phyloP scores from a whole-genome alignment of 2,888 invertebrate species.

The Gisinianus flammeolus region DNA sequence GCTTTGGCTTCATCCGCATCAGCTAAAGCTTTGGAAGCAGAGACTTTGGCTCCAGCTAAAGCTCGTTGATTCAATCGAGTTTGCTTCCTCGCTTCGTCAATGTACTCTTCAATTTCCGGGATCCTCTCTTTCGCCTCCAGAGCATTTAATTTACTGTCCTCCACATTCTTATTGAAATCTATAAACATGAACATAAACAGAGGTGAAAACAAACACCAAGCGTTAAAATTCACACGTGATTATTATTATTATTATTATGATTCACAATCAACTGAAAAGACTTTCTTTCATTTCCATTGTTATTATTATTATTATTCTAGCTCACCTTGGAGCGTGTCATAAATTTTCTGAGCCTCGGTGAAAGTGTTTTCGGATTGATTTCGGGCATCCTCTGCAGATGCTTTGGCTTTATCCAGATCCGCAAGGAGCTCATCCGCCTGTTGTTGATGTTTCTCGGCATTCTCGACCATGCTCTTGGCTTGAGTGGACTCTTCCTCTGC shows the following conservation, averaged over 20 bases:
- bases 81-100: slow-evolving; percentile 74
- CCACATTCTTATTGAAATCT: slow-evolving; percentile 90
- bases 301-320: too few relatives aligned
- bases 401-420: slow-evolving; percentile 75
- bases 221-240: too few relatives aligned
- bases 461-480: slow-evolving; percentile 63
- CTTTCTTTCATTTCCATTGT: too few relatives aligned
- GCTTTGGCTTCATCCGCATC: slow-evolving; percentile 79
- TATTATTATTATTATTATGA: too few relatives aligned
- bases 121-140: slow-evolving; percentile 77
- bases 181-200: slow-evolving; percentile 46
- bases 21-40: slow-evolving; percentile 75
- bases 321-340: slow-evolving; percentile 73
- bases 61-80: slow-evolving; percentile 75
- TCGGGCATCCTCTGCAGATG: slow-evolving; percentile 61
- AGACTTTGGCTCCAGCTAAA: slow-evolving; percentile 76
- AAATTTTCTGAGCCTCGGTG: slow-evolving; percentile 78
- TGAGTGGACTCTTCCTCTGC: slow-evolving; percentile 70
- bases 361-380: slow-evolving; percentile 81
- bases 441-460: slow-evolving; percentile 74
- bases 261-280: too few relatives aligned
- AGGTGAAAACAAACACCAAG: too few relatives aligned
- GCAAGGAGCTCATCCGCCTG: slow-evolving; percentile 79
- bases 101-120: slow-evolving; percentile 74
- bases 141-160: slow-evolving; percentile 81